These are phyloP conservation scores for silkworm (Bombyx mori) DNA, from an alignment of 1,140 invertebrate species.

Conservation along the genomic window DNA sequence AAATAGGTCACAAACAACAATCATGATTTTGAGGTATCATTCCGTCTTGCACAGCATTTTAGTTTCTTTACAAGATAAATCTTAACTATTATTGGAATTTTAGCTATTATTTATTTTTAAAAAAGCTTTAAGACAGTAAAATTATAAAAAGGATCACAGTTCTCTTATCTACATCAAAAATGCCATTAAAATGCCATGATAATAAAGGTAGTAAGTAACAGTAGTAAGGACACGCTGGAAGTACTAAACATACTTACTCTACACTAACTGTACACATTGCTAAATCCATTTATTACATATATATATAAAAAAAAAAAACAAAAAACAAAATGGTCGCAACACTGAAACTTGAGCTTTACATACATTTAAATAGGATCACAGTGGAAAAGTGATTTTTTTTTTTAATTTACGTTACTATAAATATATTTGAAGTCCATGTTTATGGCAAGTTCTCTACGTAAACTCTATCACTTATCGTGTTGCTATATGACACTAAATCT, in stretches of 20 bases:
- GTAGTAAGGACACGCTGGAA: slow-evolving; percentile 64
- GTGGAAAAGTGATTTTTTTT: slow-evolving; percentile 67
- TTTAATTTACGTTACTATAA: slow-evolving; percentile 46
- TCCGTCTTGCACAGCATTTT: no score
- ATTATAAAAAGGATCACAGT: slow-evolving; percentile 5
- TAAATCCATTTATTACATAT: slow-evolving; percentile 7
- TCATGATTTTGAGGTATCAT: no score
- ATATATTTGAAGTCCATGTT: slow-evolving; percentile 56
- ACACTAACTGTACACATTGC: slow-evolving; percentile 53
- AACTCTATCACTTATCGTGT: slow-evolving; percentile 54
- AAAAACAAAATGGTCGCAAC: slow-evolving; percentile 47
- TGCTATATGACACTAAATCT: slow-evolving; percentile 47
- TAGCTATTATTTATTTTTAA: no score
- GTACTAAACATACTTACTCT: slow-evolving; percentile 50
- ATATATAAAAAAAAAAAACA: not conserved
- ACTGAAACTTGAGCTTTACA: slow-evolving; percentile 55
- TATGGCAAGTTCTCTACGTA: slow-evolving; percentile 64
- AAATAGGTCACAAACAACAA: no score
- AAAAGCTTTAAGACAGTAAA: not conserved
- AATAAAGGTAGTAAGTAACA: slow-evolving; percentile 40
- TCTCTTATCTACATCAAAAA: slow-evolving; percentile 3
- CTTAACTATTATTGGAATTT: no score
- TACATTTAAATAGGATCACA: slow-evolving; percentile 69
- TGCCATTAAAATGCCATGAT: slow-evolving; percentile 40
- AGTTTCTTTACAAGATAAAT: no score